Percentiles rank a stretch among this genome's conserved stretches.
These are phyloP conservation scores for Leptoclinus maculatus DNA, from an alignment of 2,797 vertebrate genomes.

Conservation along the genomic window DNA sequence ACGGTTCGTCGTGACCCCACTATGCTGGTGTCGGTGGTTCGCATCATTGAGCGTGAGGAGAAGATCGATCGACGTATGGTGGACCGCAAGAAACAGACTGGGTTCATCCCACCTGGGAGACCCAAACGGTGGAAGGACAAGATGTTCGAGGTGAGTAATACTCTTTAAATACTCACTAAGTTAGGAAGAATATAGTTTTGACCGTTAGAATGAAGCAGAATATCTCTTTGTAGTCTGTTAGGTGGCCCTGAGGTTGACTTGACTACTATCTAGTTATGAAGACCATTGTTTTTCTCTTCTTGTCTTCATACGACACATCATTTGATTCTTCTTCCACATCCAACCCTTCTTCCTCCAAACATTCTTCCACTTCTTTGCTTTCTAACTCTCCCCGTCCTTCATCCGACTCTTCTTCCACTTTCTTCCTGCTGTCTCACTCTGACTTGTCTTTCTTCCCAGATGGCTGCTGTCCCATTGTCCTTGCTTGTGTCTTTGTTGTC, in stretches of 20 bases:
- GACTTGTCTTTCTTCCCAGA: background rate
- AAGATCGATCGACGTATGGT: conserved; percentile 95
- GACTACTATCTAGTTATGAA: background rate
- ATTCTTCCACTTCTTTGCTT: background rate
- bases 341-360: background rate
- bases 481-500: background rate
- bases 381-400: background rate
- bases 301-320: background rate
- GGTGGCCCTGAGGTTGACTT: background rate
- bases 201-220: background rate
- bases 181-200: background rate
- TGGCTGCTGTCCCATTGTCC: background rate
- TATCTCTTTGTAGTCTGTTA: background rate
- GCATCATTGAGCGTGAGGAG: conserved; percentile 98
- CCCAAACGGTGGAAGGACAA: conserved; percentile 96
- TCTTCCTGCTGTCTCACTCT: background rate
- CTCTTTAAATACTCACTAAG: background rate
- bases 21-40: conserved; percentile 94
- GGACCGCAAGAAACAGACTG: conserved; percentile 94
- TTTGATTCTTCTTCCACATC: background rate
- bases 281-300: background rate
- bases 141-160: conserved; percentile 85
- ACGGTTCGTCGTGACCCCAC: conserved; percentile 95
- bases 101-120: conserved; percentile 94
- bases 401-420: background rate